Percentiles rank a stretch among this genome's conserved stretches.
Evolutionary conservation across 2,113 vertebrate species (phyloP).

Genomic region (Phaetusa simplex): DNA sequence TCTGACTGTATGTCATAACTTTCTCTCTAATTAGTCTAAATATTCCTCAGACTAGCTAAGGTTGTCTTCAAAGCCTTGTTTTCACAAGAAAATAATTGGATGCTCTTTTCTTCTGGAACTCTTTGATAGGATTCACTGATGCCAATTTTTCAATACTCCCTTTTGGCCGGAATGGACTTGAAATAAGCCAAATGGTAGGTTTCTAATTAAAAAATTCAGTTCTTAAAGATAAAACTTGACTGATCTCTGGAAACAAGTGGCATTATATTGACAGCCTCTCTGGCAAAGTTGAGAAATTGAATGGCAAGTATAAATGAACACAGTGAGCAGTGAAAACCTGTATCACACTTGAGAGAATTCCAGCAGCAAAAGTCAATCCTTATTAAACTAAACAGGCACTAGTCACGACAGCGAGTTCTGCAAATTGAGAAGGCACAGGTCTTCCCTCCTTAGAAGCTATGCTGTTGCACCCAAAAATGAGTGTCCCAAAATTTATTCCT

Average conservation of each 20-base stretch:
- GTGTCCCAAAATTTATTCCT: background rate
- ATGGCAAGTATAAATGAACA: background rate
- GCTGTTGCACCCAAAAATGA: background rate
- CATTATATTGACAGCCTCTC: background rate
- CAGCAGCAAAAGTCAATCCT: background rate
- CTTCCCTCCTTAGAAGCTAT: background rate
- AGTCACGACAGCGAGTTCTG: background rate
- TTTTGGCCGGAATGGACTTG: background rate
- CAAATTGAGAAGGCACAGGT: background rate
- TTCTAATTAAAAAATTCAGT: constrained; percentile 14
- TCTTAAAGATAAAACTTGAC: background rate
- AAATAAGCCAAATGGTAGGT: background rate
- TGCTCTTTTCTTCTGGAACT: background rate
- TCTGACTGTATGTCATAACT: background rate
- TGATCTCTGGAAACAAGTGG: background rate
- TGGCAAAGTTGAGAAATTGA: background rate
- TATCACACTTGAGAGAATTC: background rate
- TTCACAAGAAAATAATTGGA: constrained; percentile 2
- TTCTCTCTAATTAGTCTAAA: background rate
- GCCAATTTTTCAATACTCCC: background rate
- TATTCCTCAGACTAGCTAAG: background rate
- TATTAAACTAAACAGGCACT: background rate
- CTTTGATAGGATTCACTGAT: background rate
- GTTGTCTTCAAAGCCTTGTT: background rate
- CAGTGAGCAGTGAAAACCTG: background rate